Evolutionary conservation across 2,113 vertebrate genomes (phyloP).

Genomic region (Eolophus roseicapilla): DNA sequence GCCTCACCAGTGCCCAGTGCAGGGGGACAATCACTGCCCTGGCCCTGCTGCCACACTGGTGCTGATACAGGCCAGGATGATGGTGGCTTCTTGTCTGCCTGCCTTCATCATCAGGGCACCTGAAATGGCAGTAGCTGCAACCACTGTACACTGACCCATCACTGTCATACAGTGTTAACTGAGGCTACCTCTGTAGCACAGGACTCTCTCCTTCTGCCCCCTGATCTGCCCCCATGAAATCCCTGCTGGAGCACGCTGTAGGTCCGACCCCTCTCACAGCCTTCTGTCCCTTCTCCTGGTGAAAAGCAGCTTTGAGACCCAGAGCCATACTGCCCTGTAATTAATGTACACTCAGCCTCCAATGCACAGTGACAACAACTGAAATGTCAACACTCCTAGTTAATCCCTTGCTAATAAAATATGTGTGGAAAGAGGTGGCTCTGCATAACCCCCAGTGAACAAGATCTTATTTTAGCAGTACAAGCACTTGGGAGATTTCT

Average conservation of each 20-base stretch:
- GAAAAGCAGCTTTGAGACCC: neutral
- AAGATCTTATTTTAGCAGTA: slow-evolving; percentile 49
- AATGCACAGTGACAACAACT: slow-evolving; percentile 45
- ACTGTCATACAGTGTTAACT: fast-evolving
- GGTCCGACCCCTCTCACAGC: neutral
- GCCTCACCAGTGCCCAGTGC: neutral
- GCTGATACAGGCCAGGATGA: neutral
- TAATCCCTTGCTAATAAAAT: slow-evolving; percentile 59
- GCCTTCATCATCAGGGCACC: neutral
- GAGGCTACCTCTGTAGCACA: neutral
- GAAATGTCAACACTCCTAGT: slow-evolving; percentile 61
- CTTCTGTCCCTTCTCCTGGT: neutral
- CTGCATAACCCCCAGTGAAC: slow-evolving; percentile 25
- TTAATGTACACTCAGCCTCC: slow-evolving; percentile 39
- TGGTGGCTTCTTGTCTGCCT: neutral
- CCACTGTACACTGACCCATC: neutral
- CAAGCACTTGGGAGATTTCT: slow-evolving; percentile 16
- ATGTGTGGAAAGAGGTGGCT: slow-evolving; percentile 37
- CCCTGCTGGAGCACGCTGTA: neutral
- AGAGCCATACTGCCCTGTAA: slow-evolving; percentile 13
- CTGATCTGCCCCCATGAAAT: neutral
- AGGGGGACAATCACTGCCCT: neutral
- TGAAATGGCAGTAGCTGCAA: neutral
- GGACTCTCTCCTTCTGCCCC: neutral
- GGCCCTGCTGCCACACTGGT: neutral